phyloP scores from a whole-genome alignment of 2,113 vertebrate species.

The Ammodramus savannarum region DNA sequence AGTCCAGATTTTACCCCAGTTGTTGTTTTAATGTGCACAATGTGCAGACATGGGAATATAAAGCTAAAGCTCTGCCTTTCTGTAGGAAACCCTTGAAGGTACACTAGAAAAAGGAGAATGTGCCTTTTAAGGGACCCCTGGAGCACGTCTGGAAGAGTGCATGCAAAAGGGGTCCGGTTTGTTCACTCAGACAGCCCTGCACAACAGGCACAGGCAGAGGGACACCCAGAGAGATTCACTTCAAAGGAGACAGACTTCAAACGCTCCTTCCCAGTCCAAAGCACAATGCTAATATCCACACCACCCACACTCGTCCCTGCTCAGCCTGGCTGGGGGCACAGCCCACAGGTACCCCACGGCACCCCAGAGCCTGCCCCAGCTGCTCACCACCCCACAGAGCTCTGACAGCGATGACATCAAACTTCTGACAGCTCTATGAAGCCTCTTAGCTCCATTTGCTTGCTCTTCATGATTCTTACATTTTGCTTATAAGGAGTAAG shows the following conservation, averaged over 20 bases:
- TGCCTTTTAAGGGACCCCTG: background rate
- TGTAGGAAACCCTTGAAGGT: background rate
- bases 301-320: background rate
- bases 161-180: background rate
- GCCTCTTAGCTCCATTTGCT: background rate
- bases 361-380: background rate
- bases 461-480: background rate
- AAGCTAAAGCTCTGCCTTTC: background rate
- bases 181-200: background rate
- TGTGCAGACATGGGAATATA: background rate
- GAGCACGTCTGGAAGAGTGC: background rate
- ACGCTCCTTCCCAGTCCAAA: background rate
- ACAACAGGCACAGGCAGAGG: background rate
- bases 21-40: too few relatives aligned
- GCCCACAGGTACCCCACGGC: background rate
- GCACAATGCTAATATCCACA: slow-evolving; percentile 5
- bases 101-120: background rate
- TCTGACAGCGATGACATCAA: background rate
- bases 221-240: background rate
- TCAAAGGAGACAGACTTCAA: slow-evolving; percentile 47
- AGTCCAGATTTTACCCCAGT: background rate
- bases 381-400: background rate
- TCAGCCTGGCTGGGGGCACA: background rate
- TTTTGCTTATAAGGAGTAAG: background rate
- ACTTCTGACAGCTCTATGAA: background rate